Conservation (phyloP, 2,797 vertebrate genomes). For the Glossophaga mutica region DNA sequence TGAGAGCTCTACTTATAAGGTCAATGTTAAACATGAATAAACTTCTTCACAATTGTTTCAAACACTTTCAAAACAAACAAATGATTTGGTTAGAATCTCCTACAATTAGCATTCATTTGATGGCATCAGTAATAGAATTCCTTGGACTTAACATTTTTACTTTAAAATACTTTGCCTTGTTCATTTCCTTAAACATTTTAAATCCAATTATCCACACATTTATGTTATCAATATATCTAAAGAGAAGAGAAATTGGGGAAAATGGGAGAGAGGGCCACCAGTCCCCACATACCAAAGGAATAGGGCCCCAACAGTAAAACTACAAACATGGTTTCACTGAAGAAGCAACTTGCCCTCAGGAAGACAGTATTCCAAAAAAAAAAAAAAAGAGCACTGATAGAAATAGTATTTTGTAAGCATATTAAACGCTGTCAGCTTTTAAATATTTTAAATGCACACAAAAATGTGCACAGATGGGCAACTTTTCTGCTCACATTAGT, state of each 20-base stretch:
- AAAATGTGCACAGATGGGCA: slow-evolving; percentile 84
- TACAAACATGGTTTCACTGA: slow-evolving; percentile 25
- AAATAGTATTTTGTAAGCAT: slow-evolving; percentile 79
- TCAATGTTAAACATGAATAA: slow-evolving; percentile 36
- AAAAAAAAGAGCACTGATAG: slow-evolving; percentile 70
- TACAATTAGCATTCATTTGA: slow-evolving; percentile 3
- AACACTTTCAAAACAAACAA: slow-evolving; percentile 50
- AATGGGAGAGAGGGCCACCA: neutral
- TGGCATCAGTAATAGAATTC: neutral
- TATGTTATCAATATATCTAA: slow-evolving; percentile 15
- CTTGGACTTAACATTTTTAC: slow-evolving; percentile 12
- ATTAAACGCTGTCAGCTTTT: slow-evolving; percentile 80
- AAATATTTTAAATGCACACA: slow-evolving; percentile 81
- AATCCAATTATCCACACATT: slow-evolving; percentile 32
- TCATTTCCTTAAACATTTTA: slow-evolving; percentile 47
- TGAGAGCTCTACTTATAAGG: neutral
- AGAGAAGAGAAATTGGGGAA: neutral
- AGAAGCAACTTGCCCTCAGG: slow-evolving; percentile 51
- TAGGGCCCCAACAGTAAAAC: slow-evolving; percentile 52
- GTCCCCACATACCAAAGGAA: slow-evolving; percentile 50
- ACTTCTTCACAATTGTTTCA: neutral
- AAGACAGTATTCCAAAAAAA: slow-evolving; percentile 54
- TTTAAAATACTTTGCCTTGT: neutral
- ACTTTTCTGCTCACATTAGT: slow-evolving; percentile 80
- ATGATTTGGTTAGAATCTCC: slow-evolving; percentile 40